Percentiles rank a stretch among this genome's conserved stretches.
phyloP scores from a whole-genome alignment of 2,888 invertebrate genomes.

The Corbicula japonica region DNA sequence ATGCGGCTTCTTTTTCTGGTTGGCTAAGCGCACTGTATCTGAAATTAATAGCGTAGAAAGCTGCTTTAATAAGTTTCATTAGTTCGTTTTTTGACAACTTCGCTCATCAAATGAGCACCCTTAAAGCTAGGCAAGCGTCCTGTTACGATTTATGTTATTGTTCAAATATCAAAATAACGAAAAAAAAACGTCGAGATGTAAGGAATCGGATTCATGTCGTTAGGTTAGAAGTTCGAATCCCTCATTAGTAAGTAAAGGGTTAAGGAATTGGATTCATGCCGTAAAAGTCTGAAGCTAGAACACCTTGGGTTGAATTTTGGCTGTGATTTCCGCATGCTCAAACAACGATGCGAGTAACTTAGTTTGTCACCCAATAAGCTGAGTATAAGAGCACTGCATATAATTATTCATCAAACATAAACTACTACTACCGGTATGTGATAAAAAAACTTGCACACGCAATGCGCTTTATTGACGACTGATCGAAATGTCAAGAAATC shows the following conservation, averaged over 20 bases:
- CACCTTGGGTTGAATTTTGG: too few relatives aligned
- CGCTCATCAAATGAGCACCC: too few relatives aligned
- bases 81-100: neutral
- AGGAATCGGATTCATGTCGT: neutral
- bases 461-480: neutral
- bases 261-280: too few relatives aligned
- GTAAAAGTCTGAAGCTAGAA: too few relatives aligned
- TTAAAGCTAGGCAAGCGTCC: neutral
- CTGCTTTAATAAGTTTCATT: neutral
- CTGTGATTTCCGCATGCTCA: too few relatives aligned
- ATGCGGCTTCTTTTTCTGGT: constrained; percentile 58
- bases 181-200: neutral
- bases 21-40: constrained; percentile 70
- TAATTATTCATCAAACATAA: neutral
- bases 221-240: neutral
- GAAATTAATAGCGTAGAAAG: constrained; percentile 23
- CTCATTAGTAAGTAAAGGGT: too few relatives aligned
- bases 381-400: neutral
- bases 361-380: too few relatives aligned
- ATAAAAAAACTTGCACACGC: neutral
- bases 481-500: too few relatives aligned
- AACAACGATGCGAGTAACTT: neutral
- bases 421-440: neutral
- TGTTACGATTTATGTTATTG: neutral
- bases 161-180: neutral